Conservation (phyloP, 2,888 invertebrate species). For the Abrostola tripartita region DNA sequence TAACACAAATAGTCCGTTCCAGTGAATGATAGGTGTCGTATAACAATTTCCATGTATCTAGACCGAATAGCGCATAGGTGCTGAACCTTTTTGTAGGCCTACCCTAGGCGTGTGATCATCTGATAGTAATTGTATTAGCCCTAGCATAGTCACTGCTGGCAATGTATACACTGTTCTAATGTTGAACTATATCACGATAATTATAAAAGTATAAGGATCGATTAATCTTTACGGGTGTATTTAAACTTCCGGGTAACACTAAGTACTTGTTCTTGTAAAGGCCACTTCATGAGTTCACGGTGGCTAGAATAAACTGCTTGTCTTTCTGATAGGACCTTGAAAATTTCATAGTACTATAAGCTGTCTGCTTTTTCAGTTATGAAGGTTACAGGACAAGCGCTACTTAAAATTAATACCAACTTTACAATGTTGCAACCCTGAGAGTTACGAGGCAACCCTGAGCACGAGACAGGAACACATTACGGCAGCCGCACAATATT, state of each 20-base stretch:
- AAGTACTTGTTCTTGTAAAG: too few species aligned
- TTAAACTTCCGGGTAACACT: too few species aligned
- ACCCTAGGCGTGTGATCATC: background rate
- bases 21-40: conserved; percentile 52
- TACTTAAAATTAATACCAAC: too few species aligned
- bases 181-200: too few species aligned
- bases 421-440: background rate
- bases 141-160: background rate
- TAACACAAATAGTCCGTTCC: conserved; percentile 50
- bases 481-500: conserved; percentile 35
- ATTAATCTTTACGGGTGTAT: too few species aligned
- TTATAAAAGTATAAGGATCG: too few species aligned
- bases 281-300: too few species aligned
- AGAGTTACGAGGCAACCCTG: conserved; percentile 12
- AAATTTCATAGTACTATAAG: too few species aligned
- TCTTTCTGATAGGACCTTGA: too few species aligned
- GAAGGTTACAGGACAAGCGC: too few species aligned
- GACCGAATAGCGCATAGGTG: conserved; percentile 36
- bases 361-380: too few species aligned
- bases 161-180: background rate
- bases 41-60: conserved; percentile 60
- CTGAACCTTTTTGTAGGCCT: conserved; percentile 7
- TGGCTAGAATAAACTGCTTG: too few species aligned
- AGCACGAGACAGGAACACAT: conserved; percentile 25
- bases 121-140: background rate